phyloP scores from a whole-genome alignment of 2,888 invertebrate genomes.

The Drosophila nr. perissopoda region DNA sequence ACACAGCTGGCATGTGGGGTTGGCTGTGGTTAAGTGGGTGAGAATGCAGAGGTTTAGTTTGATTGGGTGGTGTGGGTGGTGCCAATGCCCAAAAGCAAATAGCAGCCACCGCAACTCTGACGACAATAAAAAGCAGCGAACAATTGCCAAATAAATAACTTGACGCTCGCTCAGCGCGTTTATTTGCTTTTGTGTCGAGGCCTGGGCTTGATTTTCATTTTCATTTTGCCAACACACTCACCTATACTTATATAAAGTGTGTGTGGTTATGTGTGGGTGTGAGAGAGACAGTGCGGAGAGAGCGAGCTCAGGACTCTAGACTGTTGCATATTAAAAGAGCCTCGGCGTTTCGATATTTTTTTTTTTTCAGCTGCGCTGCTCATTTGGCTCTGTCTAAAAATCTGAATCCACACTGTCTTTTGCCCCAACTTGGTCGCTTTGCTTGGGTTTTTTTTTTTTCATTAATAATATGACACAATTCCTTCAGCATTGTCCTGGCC shows the following conservation, averaged over 20 bases:
- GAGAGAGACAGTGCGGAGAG: background rate
- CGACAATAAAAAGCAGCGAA: conserved; percentile 73
- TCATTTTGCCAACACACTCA: conserved; percentile 55
- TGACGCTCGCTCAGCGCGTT: conserved; percentile 71
- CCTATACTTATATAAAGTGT: background rate
- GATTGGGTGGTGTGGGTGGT: conserved; percentile 17
- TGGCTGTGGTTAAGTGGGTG: conserved; percentile 5
- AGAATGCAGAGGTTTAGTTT: background rate
- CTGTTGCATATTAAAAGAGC: conserved; percentile 76
- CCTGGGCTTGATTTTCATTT: conserved; percentile 73
- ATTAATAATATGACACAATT: conserved; percentile 80
- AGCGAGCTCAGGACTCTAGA: conserved; percentile 27
- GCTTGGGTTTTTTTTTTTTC: conserved; percentile 46
- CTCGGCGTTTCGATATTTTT: conserved; percentile 39
- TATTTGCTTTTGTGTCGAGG: conserved; percentile 69
- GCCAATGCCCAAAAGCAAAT: conserved; percentile 71
- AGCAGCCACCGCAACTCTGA: conserved; percentile 63
- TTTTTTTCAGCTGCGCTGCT: conserved; percentile 46
- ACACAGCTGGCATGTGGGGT: conserved; percentile 14
- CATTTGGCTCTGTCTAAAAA: conserved; percentile 59
- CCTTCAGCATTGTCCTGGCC: conserved; percentile 72
- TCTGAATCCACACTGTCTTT: conserved; percentile 27
- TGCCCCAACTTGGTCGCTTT: conserved; percentile 7
- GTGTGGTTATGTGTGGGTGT: background rate
- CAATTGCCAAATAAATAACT: conserved; percentile 82